Conservation (phyloP, 2,888 invertebrate genomes). For the Galeopsomyia nigrocyanea region DNA sequence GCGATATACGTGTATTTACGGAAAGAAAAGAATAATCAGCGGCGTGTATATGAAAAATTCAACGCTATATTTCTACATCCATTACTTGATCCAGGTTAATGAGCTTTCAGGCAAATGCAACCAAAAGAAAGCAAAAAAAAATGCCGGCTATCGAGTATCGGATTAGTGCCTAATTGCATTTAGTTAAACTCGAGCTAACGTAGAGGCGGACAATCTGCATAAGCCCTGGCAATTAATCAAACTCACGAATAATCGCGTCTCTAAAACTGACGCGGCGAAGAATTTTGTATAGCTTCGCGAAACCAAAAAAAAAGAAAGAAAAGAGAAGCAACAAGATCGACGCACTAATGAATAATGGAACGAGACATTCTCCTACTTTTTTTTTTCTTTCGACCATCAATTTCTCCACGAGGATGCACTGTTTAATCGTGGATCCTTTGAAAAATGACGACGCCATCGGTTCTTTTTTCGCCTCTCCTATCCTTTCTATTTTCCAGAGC, state of each 20-base stretch:
- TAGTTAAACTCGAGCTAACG: too few relatives aligned
- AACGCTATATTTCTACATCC: too few relatives aligned
- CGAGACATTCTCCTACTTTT: constrained; percentile 5
- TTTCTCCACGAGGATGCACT: constrained; percentile 17
- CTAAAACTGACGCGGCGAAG: constrained; percentile 17
- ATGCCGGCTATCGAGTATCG: too few relatives aligned
- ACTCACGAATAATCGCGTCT: constrained; percentile 8
- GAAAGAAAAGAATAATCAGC: not conserved
- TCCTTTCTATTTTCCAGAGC: too few relatives aligned
- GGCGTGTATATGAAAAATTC: too few relatives aligned
- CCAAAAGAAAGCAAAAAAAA: too few relatives aligned
- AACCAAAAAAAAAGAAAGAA: too few relatives aligned
- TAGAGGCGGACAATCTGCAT: too few relatives aligned
- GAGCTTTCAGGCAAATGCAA: too few relatives aligned
- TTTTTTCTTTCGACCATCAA: constrained; percentile 19
- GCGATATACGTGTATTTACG: not conserved
- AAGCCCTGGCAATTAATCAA: constrained; percentile 27
- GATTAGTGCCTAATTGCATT: too few relatives aligned
- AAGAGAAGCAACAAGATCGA: not conserved
- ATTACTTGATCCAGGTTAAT: too few relatives aligned
- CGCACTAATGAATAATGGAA: constrained; percentile 48
- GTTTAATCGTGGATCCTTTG: constrained; percentile 26
- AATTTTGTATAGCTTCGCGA: constrained; percentile 25
- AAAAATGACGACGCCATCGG: constrained; percentile 24
- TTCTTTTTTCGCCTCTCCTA: too few relatives aligned